These are phyloP conservation scores for Capreolus pygargus DNA, from an alignment of 2,113 vertebrate species.

Conservation along the genomic window DNA sequence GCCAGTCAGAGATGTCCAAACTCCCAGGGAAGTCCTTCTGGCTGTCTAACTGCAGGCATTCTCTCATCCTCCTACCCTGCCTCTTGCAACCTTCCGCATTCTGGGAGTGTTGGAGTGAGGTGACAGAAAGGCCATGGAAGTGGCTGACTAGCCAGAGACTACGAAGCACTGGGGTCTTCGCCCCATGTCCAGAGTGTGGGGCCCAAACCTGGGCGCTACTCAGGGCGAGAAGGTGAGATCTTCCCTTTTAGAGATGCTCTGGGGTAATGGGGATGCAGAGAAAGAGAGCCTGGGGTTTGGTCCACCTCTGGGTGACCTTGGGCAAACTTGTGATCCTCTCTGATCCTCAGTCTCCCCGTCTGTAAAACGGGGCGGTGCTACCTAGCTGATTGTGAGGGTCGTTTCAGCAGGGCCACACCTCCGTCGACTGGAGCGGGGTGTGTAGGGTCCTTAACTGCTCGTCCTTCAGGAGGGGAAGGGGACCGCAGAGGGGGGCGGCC, in stretches of 20 bases:
- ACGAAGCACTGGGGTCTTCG: not conserved
- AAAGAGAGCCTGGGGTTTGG: not conserved
- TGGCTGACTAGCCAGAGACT: not conserved
- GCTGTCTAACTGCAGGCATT: not conserved
- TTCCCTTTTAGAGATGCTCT: not conserved
- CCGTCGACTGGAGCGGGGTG: not conserved
- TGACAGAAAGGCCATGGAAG: not conserved
- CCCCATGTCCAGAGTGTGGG: not conserved
- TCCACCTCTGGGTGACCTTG: constrained; percentile 8
- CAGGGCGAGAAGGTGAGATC: fast-evolving
- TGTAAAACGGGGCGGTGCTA: not conserved
- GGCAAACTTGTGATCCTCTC: not conserved
- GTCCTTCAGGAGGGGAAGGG: not conserved
- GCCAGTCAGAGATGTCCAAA: not conserved
- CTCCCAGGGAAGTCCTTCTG: not conserved
- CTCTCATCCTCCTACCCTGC: not conserved
- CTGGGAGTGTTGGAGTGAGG: not conserved
- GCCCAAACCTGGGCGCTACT: not conserved
- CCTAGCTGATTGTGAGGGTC: not conserved
- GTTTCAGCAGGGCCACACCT: not conserved
- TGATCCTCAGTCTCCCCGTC: not conserved
- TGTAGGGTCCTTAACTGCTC: not conserved
- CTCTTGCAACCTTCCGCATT: not conserved
- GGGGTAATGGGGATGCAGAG: not conserved
- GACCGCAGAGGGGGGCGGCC: not conserved